A percentile compares a stretch with the other conserved stretches of the same genome.
phyloP scores from a whole-genome alignment of 2,888 invertebrate genomes.

The Platycheirus rosarum region DNA sequence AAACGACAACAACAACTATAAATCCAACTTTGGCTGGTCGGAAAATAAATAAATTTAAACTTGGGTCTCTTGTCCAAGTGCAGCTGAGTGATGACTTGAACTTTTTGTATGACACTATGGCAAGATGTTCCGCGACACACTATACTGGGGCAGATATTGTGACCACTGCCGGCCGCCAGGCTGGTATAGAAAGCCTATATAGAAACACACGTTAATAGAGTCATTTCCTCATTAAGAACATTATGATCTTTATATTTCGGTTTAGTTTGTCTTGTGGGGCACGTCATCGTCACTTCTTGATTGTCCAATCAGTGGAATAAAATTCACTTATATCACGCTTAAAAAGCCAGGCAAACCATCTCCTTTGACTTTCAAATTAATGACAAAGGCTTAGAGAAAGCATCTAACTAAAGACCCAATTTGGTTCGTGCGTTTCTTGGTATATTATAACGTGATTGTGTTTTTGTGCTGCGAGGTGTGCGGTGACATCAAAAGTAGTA shows the following conservation, averaged over 20 bases:
- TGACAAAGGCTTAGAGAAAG: conserved; percentile 12
- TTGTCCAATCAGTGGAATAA: conserved; percentile 30
- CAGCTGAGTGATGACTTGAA: conserved; percentile 36
- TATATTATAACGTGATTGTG: neutral
- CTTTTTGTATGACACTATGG: conserved; percentile 41
- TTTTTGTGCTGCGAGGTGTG: neutral
- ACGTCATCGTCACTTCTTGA: conserved; percentile 57
- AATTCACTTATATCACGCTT: conserved; percentile 18
- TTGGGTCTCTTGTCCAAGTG: conserved; percentile 44
- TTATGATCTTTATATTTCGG: conserved; percentile 15
- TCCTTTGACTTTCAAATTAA: conserved; percentile 16
- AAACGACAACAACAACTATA: too few relatives aligned
- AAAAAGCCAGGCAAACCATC: neutral
- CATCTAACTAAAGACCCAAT: neutral
- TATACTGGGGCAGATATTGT: conserved; percentile 46
- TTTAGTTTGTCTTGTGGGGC: conserved; percentile 7
- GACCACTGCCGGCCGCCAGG: conserved; percentile 10
- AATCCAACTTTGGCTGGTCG: conserved; percentile 15
- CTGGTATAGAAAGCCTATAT: conserved; percentile 39
- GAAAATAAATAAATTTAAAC: conserved; percentile 51
- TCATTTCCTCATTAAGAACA: conserved; percentile 69
- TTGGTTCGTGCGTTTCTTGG: neutral
- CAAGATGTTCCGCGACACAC: conserved; percentile 42
- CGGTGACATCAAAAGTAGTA: neutral
- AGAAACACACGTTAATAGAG: conserved; percentile 62